Conservation (phyloP, 2,113 vertebrate species). For the Trichomycterus rosablanca region DNA sequence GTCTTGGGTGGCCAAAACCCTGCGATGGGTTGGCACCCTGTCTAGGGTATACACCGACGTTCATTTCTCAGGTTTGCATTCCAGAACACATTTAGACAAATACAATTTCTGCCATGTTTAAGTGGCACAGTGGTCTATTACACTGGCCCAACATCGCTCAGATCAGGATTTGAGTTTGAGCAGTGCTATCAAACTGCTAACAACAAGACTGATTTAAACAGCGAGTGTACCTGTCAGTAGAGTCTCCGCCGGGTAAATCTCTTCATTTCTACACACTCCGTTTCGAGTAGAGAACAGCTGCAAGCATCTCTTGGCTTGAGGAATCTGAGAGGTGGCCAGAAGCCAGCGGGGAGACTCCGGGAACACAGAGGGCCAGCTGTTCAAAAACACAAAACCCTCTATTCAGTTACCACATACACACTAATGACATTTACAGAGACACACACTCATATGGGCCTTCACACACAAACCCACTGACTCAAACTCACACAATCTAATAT, state of each 20-base stretch:
- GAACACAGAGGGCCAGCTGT: conserved; percentile 75
- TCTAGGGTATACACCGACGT: no score
- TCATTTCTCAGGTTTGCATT: no score
- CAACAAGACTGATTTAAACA: not conserved
- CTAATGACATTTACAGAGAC: conserved; percentile 1
- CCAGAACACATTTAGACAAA: no score
- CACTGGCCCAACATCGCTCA: no score
- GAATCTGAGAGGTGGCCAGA: conserved; percentile 75
- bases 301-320: conserved; percentile 66
- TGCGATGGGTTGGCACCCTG: no score
- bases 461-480: conserved; percentile 7
- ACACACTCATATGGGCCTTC: not conserved
- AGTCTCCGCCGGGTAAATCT: conserved; percentile 55
- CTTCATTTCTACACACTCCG: conserved; percentile 44
- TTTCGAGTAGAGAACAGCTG: conserved; percentile 65
- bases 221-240: conserved; percentile 64
- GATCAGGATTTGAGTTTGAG: no score
- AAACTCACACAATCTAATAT: not conserved
- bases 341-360: conserved; percentile 85
- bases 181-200: no score
- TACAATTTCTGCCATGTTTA: no score
- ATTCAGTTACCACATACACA: conserved; percentile 1
- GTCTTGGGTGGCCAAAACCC: no score
- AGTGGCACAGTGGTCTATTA: no score
- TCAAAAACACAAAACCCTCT: conserved; percentile 17